Evolutionary conservation across 2,113 vertebrate species (phyloP).

Genomic region (Oryzias melastigma): DNA sequence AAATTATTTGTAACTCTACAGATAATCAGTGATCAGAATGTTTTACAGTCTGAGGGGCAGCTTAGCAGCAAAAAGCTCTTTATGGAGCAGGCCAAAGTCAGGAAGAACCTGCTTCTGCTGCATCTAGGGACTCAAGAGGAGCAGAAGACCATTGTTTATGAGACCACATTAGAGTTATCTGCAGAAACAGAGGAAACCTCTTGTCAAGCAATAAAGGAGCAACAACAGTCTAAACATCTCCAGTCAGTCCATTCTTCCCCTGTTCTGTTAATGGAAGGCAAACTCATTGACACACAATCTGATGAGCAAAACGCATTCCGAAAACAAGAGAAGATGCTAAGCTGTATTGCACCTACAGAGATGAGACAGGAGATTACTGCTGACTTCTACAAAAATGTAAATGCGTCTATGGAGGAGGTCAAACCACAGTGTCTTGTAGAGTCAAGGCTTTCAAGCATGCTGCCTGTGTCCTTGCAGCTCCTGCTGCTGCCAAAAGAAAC

Average conservation of each 20-base stretch:
- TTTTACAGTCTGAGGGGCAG: constrained; percentile 67
- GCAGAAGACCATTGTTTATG: constrained; percentile 54
- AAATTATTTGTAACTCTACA: constrained; percentile 66
- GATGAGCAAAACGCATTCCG: constrained; percentile 58
- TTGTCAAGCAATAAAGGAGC: constrained; percentile 65
- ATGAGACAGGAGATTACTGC: constrained; percentile 64
- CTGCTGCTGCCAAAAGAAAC: constrained; percentile 75
- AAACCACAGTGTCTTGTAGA: constrained; percentile 57
- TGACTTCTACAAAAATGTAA: constrained; percentile 63
- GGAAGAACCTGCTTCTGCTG: constrained; percentile 60
- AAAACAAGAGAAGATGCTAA: constrained; percentile 69
- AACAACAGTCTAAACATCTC: constrained; percentile 57
- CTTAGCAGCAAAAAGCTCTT: constrained; percentile 60
- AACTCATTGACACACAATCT: constrained; percentile 59
- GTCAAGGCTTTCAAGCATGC: constrained; percentile 39
- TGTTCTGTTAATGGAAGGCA: constrained; percentile 76
- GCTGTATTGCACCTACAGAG: constrained; percentile 60
- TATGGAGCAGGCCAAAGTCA: constrained; percentile 33
- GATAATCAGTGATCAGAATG: constrained; percentile 62
- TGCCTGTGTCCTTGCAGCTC: constrained; percentile 65
- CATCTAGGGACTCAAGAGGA: constrained; percentile 67
- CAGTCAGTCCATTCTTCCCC: constrained; percentile 58
- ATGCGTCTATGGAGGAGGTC: constrained; percentile 43
- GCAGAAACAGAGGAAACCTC: constrained; percentile 13
- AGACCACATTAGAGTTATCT: constrained; percentile 60